phyloP scores from a whole-genome alignment of 1,140 invertebrate genomes.

The Lepidurus packardi region DNA sequence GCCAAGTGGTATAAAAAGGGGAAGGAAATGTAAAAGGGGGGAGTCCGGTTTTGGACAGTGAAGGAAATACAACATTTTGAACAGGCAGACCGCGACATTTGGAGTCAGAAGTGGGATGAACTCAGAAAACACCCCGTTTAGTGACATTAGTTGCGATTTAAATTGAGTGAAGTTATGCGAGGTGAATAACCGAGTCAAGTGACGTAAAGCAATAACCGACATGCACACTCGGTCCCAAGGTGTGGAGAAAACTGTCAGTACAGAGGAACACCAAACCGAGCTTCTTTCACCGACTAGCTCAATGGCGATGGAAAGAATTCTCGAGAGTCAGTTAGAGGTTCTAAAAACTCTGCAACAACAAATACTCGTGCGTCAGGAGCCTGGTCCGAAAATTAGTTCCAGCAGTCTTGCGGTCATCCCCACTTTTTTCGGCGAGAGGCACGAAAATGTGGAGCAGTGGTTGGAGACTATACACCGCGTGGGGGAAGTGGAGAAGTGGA shows the following conservation, averaged over 20 bases:
- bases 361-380: not conserved
- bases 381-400: not conserved
- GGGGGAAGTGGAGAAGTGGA: slow-evolving; percentile 22
- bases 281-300: not conserved
- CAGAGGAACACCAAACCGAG: not conserved
- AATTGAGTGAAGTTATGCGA: too few relatives aligned
- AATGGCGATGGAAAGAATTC: not conserved
- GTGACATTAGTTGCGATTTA: too few relatives aligned
- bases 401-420: slow-evolving; percentile 23
- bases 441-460: slow-evolving; percentile 14
- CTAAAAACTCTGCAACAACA: not conserved
- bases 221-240: not conserved
- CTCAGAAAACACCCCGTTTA: too few relatives aligned
- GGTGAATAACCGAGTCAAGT: too few relatives aligned
- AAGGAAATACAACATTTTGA: too few relatives aligned
- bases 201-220: not conserved
- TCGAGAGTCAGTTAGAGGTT: not conserved
- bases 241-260: not conserved
- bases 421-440: not conserved
- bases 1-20: too few relatives aligned
- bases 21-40: too few relatives aligned
- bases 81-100: too few relatives aligned
- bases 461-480: slow-evolving; percentile 8
- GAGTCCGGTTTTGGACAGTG: too few relatives aligned
- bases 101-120: too few relatives aligned